phyloP scores from a whole-genome alignment of 2,888 invertebrate species.

The Ypsolopha scabrella region DNA sequence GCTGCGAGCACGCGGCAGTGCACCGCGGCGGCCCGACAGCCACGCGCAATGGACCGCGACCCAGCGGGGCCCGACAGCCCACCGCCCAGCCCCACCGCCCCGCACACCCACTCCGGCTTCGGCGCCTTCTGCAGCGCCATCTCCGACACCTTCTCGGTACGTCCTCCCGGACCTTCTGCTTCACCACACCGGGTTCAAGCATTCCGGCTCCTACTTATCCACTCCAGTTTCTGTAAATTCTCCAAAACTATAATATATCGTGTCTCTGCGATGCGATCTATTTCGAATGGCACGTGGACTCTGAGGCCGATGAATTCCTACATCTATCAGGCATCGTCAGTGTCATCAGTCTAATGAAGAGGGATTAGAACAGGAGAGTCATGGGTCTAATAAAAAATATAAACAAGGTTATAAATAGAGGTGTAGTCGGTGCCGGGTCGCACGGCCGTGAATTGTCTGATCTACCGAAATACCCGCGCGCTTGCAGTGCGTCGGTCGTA shows the following conservation, averaged over 20 bases:
- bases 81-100: conserved; percentile 22
- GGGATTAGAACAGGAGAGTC: conserved; percentile 27
- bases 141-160: conserved; percentile 64
- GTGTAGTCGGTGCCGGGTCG: conserved; percentile 62
- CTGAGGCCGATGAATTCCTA: conserved; percentile 42
- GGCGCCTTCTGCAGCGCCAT: conserved; percentile 66
- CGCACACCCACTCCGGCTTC: conserved; percentile 48
- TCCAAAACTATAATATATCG: conserved; percentile 21
- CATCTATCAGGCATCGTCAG: conserved; percentile 14
- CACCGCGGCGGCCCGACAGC: conserved; percentile 34
- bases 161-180: conserved; percentile 18
- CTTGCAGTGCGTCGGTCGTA: neutral
- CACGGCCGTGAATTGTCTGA: conserved; percentile 64
- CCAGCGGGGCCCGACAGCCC: conserved; percentile 30
- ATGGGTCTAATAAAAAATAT: conserved; percentile 59
- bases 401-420: conserved; percentile 69
- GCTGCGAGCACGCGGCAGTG: conserved; percentile 45
- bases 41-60: conserved; percentile 28
- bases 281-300: conserved; percentile 62
- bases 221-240: conserved; percentile 26
- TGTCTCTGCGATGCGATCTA: conserved; percentile 37
- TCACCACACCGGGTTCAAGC: conserved; percentile 24
- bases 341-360: conserved; percentile 18
- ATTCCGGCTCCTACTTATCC: conserved; percentile 33
- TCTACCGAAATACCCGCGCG: conserved; percentile 64